Percentiles rank a stretch among this genome's conserved stretches.
Evolutionary conservation across 2,888 invertebrate genomes (phyloP).

Genomic region (Baronia brevicornis): DNA sequence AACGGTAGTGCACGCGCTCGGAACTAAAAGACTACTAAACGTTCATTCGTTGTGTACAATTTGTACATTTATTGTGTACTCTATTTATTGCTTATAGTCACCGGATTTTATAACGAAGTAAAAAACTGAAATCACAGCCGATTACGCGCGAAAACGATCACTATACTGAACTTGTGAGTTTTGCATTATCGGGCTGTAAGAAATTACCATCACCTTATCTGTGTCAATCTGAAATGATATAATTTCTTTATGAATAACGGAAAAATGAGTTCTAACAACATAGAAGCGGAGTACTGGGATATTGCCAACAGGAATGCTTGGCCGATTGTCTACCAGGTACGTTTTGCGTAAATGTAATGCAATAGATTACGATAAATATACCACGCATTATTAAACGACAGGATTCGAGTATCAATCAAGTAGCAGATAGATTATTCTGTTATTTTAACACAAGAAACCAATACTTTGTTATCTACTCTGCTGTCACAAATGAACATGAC

Average conservation of each 20-base stretch:
- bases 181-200: slow-evolving; percentile 34
- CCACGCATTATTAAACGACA: slow-evolving; percentile 36
- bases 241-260: slow-evolving; percentile 31
- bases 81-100: too few relatives aligned
- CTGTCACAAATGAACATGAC: too few relatives aligned
- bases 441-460: background rate
- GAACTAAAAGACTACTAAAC: too few relatives aligned
- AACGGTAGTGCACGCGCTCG: too few relatives aligned
- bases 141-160: slow-evolving; percentile 5
- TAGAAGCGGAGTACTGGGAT: slow-evolving; percentile 84
- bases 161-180: slow-evolving; percentile 21
- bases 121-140: background rate
- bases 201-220: slow-evolving; percentile 26
- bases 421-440: background rate
- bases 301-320: slow-evolving; percentile 82
- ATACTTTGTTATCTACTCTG: too few relatives aligned
- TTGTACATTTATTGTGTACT: too few relatives aligned
- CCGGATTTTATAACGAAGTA: background rate
- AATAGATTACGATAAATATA: slow-evolving; percentile 27
- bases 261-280: slow-evolving; percentile 37
- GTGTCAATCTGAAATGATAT: slow-evolving; percentile 35
- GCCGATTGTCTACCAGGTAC: slow-evolving; percentile 83
- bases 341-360: slow-evolving; percentile 35
- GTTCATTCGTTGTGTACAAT: too few relatives aligned
- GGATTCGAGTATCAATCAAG: slow-evolving; percentile 4